phyloP scores from a whole-genome alignment of 2,113 vertebrate genomes.

The Hoplias malabaricus region DNA sequence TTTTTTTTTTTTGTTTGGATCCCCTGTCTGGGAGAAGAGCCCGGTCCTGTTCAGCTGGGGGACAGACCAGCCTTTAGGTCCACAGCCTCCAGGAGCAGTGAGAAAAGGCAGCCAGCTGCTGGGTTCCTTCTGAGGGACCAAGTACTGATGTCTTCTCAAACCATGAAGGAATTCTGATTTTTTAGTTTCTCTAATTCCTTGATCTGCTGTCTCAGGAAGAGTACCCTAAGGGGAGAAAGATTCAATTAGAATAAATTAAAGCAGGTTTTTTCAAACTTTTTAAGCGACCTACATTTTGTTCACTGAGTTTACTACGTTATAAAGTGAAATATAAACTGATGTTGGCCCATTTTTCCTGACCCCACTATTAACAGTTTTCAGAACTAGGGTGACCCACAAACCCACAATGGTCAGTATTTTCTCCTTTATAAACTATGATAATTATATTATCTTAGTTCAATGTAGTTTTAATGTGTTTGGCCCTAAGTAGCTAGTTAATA shows the following conservation, averaged over 20 bases:
- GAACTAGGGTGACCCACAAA: no score
- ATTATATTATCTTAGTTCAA: no score
- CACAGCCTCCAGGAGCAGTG: slow-evolving; percentile 79
- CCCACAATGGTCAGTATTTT: no score
- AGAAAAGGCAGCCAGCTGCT: slow-evolving; percentile 39
- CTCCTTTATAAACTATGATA: no score
- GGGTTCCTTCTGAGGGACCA: slow-evolving; percentile 23
- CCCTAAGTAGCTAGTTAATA: no score
- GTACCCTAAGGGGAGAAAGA: slow-evolving; percentile 79
- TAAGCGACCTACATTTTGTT: no score
- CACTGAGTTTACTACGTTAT: no score
- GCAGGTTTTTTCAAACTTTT: no score
- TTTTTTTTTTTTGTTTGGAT: slow-evolving; percentile 7
- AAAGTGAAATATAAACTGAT: no score
- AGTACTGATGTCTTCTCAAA: slow-evolving; percentile 77
- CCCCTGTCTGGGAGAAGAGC: slow-evolving; percentile 14
- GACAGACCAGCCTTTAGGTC: slow-evolving; percentile 79
- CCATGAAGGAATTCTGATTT: slow-evolving; percentile 99
- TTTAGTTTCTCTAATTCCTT: slow-evolving; percentile 99
- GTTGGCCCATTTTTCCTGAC: no score
- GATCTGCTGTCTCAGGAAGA: slow-evolving; percentile 99
- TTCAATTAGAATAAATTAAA: background rate
- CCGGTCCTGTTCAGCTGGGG: background rate
- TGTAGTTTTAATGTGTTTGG: no score
- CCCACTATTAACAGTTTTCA: no score